Evolutionary conservation across 2,113 vertebrate species (phyloP), one percentile per base, ranked within the genome.

Genomic region (Misgurnus anguillicaudatus): DNA sequence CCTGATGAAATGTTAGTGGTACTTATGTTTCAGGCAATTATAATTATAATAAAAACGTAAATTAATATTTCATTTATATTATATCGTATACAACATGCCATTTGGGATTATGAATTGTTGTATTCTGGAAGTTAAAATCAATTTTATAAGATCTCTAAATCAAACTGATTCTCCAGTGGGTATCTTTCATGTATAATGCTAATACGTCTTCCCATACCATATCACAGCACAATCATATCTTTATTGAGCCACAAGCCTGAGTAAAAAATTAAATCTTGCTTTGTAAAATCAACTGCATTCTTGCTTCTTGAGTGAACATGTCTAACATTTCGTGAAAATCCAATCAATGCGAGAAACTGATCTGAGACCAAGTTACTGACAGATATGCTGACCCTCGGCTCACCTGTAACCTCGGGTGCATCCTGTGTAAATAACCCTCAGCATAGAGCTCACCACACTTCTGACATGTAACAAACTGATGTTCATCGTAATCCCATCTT

Each of bases 121-220:
- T 60, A 24, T 60, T 58, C 4, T 42, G 41, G 17, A 42, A 42
- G 38, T 38, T 19, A 13, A 55, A 41, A 58, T 42, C 58, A 0
- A 42, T 73, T 60, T 58, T 60, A 60, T 60, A 73, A 58, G n/a
- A 73, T 73, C n/a, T 60, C 38, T 73, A 19, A 42, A 42, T 73
- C 53, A 60, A 17, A 9, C 14, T 57, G 17, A 73, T 60, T 71
- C 51, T 71, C 36, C 36, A 39, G 17, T 71, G 51, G 48, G 68
- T 1, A 7, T 71, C 55, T 71, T 9, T 47, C 45, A 48, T 36
- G 45, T 9, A n/a, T 39, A 41, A 57, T 53, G 16, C 3, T 41
- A 19, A 57, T 9, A 57, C n/a, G 19, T 57, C 6, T 57, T 57
- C 19, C 17, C 6, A 17, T 11, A 9, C 4, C 4, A 51, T 4